phyloP scores from a whole-genome alignment of 2,797 vertebrate species.

The Sarcoramphus papa region DNA sequence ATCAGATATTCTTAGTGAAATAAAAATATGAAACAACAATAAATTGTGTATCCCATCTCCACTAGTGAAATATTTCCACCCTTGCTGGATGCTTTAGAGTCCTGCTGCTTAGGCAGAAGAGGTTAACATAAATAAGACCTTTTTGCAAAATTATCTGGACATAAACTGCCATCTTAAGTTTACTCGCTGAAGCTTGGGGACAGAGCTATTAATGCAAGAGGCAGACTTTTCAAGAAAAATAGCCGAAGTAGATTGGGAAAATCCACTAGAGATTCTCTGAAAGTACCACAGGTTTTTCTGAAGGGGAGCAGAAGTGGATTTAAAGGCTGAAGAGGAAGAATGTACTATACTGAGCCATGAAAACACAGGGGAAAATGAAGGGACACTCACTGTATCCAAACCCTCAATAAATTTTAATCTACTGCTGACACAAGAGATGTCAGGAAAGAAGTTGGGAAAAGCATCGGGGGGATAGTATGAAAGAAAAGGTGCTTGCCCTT shows the following conservation, averaged over 20 bases:
- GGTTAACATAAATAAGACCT: background rate
- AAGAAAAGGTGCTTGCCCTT: background rate
- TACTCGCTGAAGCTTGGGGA: background rate
- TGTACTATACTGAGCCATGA: background rate
- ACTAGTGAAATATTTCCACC: background rate
- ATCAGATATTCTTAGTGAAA: background rate
- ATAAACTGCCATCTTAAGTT: background rate
- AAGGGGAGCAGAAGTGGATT: background rate
- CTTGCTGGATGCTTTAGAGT: background rate
- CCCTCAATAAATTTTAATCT: background rate
- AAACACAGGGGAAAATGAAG: background rate
- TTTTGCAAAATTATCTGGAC: conserved; percentile 15
- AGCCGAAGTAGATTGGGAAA: background rate
- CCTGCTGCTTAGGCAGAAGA: background rate
- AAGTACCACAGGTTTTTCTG: background rate
- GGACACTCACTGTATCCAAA: background rate
- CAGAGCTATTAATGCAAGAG: background rate
- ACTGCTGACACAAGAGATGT: background rate
- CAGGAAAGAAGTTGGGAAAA: background rate
- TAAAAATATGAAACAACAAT: background rate
- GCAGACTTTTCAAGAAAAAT: background rate
- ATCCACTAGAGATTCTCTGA: conserved; percentile 1
- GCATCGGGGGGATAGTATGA: background rate
- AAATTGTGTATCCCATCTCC: background rate
- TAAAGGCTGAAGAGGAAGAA: conserved; percentile 12